Percentiles rank a stretch among this genome's conserved stretches.
Conservation (phyloP, 2,113 vertebrate species). For the Nothocercus julius region DNA sequence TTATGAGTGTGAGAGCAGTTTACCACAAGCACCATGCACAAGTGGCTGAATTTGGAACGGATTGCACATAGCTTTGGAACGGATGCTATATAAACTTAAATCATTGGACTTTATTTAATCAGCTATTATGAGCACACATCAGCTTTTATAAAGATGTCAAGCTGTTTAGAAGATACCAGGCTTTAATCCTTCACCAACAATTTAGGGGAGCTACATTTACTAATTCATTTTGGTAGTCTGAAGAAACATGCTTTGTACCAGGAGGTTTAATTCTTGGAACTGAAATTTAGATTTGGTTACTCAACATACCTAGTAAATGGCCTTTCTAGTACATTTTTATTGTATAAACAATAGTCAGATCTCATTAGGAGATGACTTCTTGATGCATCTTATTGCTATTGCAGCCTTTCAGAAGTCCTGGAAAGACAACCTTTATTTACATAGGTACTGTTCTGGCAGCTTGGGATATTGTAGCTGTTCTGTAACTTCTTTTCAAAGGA, state of each 20-base stretch:
- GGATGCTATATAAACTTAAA: not conserved
- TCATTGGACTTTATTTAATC: not conserved
- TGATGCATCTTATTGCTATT: not conserved
- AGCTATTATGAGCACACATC: not conserved
- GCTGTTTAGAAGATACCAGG: not conserved
- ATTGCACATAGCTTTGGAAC: too few species aligned
- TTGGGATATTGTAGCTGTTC: not conserved
- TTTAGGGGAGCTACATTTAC: not conserved
- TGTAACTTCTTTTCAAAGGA: conserved; percentile 8
- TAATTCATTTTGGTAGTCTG: not conserved
- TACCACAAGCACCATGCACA: not conserved
- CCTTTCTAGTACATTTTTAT: not conserved
- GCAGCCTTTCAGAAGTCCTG: not conserved
- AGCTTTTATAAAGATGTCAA: not conserved
- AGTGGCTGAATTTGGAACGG: not conserved
- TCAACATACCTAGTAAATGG: not conserved
- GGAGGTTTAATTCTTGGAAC: not conserved
- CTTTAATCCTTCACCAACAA: not conserved
- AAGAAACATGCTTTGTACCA: not conserved
- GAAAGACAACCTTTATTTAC: not conserved
- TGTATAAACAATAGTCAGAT: not conserved
- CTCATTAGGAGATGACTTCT: not conserved
- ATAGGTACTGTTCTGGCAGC: not conserved
- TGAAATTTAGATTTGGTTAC: not conserved
- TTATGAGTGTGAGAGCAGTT: not conserved